Percentiles rank a stretch among this genome's conserved stretches.
phyloP scores from a whole-genome alignment of 2,888 invertebrate genomes.

The Mesorhabditis sp. region DNA sequence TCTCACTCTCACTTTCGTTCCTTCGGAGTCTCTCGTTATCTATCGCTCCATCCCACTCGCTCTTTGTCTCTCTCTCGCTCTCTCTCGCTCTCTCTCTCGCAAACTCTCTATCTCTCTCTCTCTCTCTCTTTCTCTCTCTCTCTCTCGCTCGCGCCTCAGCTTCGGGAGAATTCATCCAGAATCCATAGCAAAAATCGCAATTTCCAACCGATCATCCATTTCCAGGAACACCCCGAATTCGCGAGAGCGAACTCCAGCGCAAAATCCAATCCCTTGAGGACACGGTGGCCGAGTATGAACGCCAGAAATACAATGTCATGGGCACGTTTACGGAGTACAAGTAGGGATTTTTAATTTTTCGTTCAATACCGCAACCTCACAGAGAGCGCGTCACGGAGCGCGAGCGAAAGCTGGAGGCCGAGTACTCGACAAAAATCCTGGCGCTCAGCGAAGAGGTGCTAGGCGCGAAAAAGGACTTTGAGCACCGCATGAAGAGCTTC shows the following conservation, averaged over 20 bases:
- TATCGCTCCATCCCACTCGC: too few relatives aligned
- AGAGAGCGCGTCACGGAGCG: constrained; percentile 55
- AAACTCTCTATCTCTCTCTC: too few relatives aligned
- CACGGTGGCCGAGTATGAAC: constrained; percentile 58
- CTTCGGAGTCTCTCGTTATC: too few relatives aligned
- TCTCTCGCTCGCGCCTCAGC: too few relatives aligned
- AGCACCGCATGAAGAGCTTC: constrained; percentile 62
- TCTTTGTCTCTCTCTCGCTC: too few relatives aligned
- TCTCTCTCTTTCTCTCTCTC: too few relatives aligned
- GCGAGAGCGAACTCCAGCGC: constrained; percentile 53
- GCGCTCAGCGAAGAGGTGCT: constrained; percentile 61
- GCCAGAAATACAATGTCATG: constrained; percentile 58
- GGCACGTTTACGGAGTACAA: constrained; percentile 57
- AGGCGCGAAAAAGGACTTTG: constrained; percentile 60
- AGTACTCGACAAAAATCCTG: constrained; percentile 59
- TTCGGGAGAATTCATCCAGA: too few relatives aligned
- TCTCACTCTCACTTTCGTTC: too few relatives aligned
- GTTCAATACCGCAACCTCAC: background rate
- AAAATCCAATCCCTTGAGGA: constrained; percentile 57
- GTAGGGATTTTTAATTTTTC: constrained; percentile 8
- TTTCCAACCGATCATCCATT: too few relatives aligned
- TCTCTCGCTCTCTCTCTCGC: too few relatives aligned
- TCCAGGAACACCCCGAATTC: constrained; percentile 3
- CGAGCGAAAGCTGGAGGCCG: constrained; percentile 57
- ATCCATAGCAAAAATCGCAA: too few relatives aligned